Base-by-base conservation (phyloP, 2,888 invertebrate genomes). In the Strigamia transsilvanica region DNA sequence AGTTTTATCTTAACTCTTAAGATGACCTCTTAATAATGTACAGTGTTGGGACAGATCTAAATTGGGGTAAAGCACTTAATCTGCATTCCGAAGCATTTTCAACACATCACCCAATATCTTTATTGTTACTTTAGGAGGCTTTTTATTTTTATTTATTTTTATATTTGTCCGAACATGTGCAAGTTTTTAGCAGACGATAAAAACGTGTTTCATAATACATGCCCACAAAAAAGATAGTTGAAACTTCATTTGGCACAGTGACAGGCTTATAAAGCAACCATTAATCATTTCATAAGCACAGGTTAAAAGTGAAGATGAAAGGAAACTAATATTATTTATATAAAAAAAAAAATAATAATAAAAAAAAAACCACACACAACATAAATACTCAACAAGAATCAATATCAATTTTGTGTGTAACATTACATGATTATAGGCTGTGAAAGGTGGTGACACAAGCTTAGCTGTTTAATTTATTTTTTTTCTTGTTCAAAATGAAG, bases 221-320 rank as follows among this genome's bases (percentile, higher is more conserved):
- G n/a, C 18, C 56, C 18, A n/a, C n/a, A 56, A 56, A 56, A 56
- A 56, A 56, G 56, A 56, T 9, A 56, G 56, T 56, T 56, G 56
- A 56, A 56, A 56, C 56, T 56, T 56, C 56, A 56, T 56, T 56
- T 56, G 56, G 56, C 56, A 56, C 56, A 18, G 18, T 56, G 56
- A 56, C 56, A 56, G 46, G 18, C 56, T 56, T 18, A 56, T 56
- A 56, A 9, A 56, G 56, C 21, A 56, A 56, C 56, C 56, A 56
- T 56, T 56, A 56, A 56, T 56, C 56, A 56, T 56, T 18, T 18
- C 56, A 56, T 56, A 56, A 56, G 56, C 56, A n/a, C 56, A n/a
- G 56, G 56, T 56, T 56, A n/a, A 56, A 56, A 56, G n/a, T 18
- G 56, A 56, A 56, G 56, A 56, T 56, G 18, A 56, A 56, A 18